Conservation (phyloP, 2,888 invertebrate genomes). For the Xestia ashworthii region DNA sequence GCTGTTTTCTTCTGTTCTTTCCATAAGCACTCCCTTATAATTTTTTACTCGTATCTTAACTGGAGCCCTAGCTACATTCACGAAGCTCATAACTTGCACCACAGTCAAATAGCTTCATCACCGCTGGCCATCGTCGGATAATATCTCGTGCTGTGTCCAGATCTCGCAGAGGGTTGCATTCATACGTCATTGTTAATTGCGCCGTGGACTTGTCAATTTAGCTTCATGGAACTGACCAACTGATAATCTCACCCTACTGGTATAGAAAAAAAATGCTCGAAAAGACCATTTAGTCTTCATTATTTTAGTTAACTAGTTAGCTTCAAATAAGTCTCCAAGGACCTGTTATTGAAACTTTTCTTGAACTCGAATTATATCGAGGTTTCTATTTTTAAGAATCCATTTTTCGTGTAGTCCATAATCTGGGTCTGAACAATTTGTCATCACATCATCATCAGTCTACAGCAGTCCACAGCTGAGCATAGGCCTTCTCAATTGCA, state of each 20-base stretch:
- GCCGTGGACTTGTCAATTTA: constrained; percentile 3
- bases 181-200: constrained; percentile 18
- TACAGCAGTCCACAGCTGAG: too few species aligned
- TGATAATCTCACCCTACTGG: not conserved
- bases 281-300: not conserved
- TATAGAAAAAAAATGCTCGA: not conserved
- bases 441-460: not conserved
- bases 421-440: not conserved
- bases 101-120: constrained; percentile 57
- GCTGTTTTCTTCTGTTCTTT: not conserved
- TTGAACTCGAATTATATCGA: not conserved
- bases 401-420: not conserved
- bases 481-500: too few species aligned
- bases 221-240: not conserved
- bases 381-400: not conserved
- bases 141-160: constrained; percentile 34
- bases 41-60: too few species aligned
- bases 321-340: not conserved
- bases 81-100: constrained; percentile 44
- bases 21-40: not conserved
- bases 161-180: constrained; percentile 2
- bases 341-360: not conserved
- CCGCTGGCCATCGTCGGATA: constrained; percentile 34
- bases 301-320: not conserved
- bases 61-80: not conserved